Conservation (phyloP, 2,797 vertebrate genomes). For the Benthosema pterotum region DNA sequence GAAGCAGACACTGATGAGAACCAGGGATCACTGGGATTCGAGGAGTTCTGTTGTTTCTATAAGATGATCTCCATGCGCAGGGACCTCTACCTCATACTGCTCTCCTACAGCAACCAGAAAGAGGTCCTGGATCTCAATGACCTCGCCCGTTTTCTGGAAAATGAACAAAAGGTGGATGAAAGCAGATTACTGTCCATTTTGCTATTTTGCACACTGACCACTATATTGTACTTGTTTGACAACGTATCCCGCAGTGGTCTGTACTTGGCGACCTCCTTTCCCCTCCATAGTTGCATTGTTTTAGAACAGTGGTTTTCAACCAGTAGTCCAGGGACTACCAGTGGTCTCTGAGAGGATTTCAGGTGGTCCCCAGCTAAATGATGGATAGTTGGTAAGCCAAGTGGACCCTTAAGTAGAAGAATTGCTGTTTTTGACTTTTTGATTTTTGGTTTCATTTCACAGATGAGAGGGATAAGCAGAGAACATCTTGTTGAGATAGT, state of each 20-base stretch:
- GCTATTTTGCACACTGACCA: too few relatives aligned
- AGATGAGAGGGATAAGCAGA: slow-evolving; percentile 87
- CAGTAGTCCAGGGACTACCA: too few relatives aligned
- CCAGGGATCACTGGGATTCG: slow-evolving; percentile 91
- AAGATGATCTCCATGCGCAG: slow-evolving; percentile 96
- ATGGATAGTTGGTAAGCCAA: too few relatives aligned
- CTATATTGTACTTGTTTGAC: too few relatives aligned
- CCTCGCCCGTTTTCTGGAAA: slow-evolving; percentile 88
- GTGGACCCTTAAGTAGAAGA: too few relatives aligned
- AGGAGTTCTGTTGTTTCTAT: slow-evolving; percentile 96
- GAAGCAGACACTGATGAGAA: slow-evolving; percentile 94
- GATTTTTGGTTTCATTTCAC: slow-evolving; percentile 44
- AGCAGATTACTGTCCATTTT: too few relatives aligned
- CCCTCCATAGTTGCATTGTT: too few relatives aligned
- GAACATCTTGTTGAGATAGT: slow-evolving; percentile 90
- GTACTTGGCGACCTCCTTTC: too few relatives aligned
- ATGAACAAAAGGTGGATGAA: slow-evolving; percentile 89
- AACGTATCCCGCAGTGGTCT: too few relatives aligned
- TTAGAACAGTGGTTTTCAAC: slow-evolving; percentile 6
- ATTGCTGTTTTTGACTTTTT: too few relatives aligned
- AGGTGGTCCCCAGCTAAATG: too few relatives aligned
- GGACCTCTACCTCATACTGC: slow-evolving; percentile 94
- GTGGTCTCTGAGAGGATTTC: too few relatives aligned
- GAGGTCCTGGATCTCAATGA: slow-evolving; percentile 88
- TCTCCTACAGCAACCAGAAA: slow-evolving; percentile 95